phyloP scores from a whole-genome alignment of 37 sponge, comb jelly and placozoan genomes.

The Dysidea cf. avara region DNA sequence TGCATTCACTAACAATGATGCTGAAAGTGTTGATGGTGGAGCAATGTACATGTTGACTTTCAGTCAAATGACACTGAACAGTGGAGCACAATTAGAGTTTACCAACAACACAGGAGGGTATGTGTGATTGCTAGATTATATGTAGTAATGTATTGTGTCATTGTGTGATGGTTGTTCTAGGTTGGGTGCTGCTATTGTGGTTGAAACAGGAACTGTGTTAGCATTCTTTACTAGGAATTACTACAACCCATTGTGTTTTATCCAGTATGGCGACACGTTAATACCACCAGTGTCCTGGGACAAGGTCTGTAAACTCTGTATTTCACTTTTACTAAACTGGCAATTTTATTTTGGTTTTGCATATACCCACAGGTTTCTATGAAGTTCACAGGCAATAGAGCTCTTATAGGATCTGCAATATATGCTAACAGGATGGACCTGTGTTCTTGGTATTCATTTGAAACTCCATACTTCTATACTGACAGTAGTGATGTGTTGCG shows the following conservation, averaged over 20 bases:
- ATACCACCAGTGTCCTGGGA: slow-evolving; percentile 35
- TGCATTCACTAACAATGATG: no score
- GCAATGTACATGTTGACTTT: no score
- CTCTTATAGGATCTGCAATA: slow-evolving; percentile 48
- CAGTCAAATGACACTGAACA: no score
- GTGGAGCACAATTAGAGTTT: no score
- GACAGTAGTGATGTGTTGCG: no score
- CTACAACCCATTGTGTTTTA: slow-evolving; percentile 67
- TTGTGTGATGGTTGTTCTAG: slow-evolving; percentile 7
- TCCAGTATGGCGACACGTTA: slow-evolving; percentile 28
- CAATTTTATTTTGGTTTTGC: not conserved
- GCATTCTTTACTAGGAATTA: slow-evolving; percentile 28
- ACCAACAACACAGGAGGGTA: no score
- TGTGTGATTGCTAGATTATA: no score
- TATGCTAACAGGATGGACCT: slow-evolving; percentile 41
- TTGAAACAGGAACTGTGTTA: slow-evolving; percentile 45
- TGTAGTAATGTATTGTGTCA: no score
- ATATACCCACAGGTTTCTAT: slow-evolving; percentile 60
- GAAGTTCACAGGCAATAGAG: slow-evolving; percentile 55
- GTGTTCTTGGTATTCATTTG: slow-evolving; percentile 59
- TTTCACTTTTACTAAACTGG: no score
- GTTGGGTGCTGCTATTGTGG: slow-evolving; percentile 76
- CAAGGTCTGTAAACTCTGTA: no score
- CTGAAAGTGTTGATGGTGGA: no score
- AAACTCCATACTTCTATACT: no score